Evolutionary conservation across 2,888 invertebrate genomes (phyloP).

Genomic region (Fragum sueziense): DNA sequence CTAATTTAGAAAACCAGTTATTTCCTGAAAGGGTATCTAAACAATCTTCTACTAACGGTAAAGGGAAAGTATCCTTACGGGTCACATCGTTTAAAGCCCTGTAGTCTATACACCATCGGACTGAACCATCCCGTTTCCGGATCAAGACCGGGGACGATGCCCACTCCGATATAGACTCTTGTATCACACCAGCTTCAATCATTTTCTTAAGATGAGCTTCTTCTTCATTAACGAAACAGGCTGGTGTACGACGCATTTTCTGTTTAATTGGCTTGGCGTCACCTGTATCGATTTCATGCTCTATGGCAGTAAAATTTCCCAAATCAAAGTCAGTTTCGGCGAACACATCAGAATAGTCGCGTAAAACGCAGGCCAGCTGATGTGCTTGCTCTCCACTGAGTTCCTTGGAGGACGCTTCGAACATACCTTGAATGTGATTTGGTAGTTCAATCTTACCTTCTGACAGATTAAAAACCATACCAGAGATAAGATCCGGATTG

Average conservation of each 20-base stretch:
- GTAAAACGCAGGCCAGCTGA: background rate
- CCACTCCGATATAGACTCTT: conserved; percentile 48
- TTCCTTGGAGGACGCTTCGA: background rate
- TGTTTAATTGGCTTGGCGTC: conserved; percentile 48
- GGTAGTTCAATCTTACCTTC: background rate
- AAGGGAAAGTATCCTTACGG: conserved; percentile 49
- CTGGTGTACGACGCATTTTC: conserved; percentile 46
- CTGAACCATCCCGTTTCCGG: conserved; percentile 46
- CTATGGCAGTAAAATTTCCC: conserved; percentile 43
- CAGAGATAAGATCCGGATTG: background rate
- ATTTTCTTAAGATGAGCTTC: conserved; percentile 47
- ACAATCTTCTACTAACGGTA: conserved; percentile 56
- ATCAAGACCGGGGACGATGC: conserved; percentile 53
- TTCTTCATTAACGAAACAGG: conserved; percentile 50
- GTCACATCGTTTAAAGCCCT: conserved; percentile 45
- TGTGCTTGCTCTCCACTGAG: background rate
- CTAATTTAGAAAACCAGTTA: conserved; percentile 49
- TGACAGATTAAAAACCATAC: background rate
- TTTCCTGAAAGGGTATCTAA: conserved; percentile 48
- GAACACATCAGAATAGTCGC: conserved; percentile 34
- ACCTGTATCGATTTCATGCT: conserved; percentile 53
- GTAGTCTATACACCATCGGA: conserved; percentile 55
- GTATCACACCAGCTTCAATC: conserved; percentile 44
- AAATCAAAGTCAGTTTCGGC: conserved; percentile 35
- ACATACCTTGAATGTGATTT: background rate